Percentiles rank a stretch among this genome's conserved stretches.
phyloP scores from a whole-genome alignment of 2,888 invertebrate species.

The Acanthococcus lagerstroemiae region DNA sequence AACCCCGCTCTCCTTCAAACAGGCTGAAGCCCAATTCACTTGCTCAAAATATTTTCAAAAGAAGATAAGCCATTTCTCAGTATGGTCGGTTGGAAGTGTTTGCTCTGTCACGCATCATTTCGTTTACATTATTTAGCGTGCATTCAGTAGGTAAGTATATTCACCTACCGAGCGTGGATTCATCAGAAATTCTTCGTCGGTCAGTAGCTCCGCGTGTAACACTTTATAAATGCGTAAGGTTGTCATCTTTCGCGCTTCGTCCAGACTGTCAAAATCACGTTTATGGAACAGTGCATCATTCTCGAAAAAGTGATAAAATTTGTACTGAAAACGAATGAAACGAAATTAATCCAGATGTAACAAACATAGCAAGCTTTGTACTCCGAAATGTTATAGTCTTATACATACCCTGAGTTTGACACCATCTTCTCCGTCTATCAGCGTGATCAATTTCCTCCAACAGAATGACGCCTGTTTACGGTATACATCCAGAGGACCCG shows the following conservation, averaged over 20 bases:
- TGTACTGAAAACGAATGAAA: slow-evolving; percentile 43
- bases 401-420: slow-evolving; percentile 46
- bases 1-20: no score
- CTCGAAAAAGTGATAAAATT: slow-evolving; percentile 50
- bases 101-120: no score
- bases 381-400: not conserved
- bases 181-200: slow-evolving; percentile 46
- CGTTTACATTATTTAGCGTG: no score
- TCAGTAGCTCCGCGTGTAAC: slow-evolving; percentile 53
- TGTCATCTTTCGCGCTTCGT: slow-evolving; percentile 49
- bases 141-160: no score
- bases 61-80: no score
- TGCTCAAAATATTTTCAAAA: no score
- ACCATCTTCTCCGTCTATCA: slow-evolving; percentile 47
- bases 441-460: slow-evolving; percentile 52
- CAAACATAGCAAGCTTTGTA: not conserved
- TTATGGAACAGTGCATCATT: slow-evolving; percentile 51
- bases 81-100: no score
- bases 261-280: slow-evolving; percentile 46
- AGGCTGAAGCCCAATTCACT: no score
- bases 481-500: slow-evolving; percentile 55
- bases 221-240: slow-evolving; percentile 54
- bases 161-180: slow-evolving; percentile 37
- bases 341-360: not conserved
- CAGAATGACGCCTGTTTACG: slow-evolving; percentile 56